phyloP scores from a whole-genome alignment of 30 jellyfish, hydroid and myxozoan species.

The Rhopilema esculentum region DNA sequence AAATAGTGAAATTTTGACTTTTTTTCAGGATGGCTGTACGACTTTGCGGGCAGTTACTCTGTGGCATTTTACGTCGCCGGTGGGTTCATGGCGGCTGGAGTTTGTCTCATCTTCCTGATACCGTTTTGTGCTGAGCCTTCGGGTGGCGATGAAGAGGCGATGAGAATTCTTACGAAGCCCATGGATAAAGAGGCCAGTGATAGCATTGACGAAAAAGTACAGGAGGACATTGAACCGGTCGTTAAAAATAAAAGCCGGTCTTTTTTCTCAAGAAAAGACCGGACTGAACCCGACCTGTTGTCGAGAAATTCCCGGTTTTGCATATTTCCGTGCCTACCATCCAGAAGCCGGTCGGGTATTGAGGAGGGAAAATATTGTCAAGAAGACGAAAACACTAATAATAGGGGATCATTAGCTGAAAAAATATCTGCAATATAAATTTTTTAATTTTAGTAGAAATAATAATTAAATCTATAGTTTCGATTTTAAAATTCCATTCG shows the following conservation, averaged over 20 bases:
- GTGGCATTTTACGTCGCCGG: slow-evolving; percentile 98
- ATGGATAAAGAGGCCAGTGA: background rate
- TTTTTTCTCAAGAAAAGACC: background rate
- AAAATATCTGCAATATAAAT: slow-evolving; percentile 37
- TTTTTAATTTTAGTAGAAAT: background rate
- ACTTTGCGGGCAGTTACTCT: slow-evolving; percentile 77
- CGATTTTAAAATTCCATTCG: background rate
- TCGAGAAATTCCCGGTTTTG: slow-evolving; percentile 38
- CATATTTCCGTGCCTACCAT: slow-evolving; percentile 62
- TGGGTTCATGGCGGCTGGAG: slow-evolving; percentile 93
- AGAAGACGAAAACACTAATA: slow-evolving; percentile 8
- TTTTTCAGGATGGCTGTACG: slow-evolving; percentile 93
- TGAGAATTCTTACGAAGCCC: background rate
- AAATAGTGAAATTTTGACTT: background rate
- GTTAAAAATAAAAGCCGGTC: background rate
- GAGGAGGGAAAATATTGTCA: slow-evolving; percentile 62
- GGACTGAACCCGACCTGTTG: slow-evolving; percentile 26
- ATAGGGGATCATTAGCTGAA: background rate
- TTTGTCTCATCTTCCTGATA: slow-evolving; percentile 83
- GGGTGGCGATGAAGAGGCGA: slow-evolving; percentile 8
- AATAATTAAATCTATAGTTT: background rate
- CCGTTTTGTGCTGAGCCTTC: slow-evolving; percentile 61
- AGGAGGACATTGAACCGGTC: background rate
- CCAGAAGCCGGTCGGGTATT: slow-evolving; percentile 45
- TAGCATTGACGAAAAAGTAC: background rate